Percentiles rank a stretch among this genome's conserved stretches.
Conservation (phyloP, 2,888 invertebrate genomes). For the Phragmatobia fuliginosa region DNA sequence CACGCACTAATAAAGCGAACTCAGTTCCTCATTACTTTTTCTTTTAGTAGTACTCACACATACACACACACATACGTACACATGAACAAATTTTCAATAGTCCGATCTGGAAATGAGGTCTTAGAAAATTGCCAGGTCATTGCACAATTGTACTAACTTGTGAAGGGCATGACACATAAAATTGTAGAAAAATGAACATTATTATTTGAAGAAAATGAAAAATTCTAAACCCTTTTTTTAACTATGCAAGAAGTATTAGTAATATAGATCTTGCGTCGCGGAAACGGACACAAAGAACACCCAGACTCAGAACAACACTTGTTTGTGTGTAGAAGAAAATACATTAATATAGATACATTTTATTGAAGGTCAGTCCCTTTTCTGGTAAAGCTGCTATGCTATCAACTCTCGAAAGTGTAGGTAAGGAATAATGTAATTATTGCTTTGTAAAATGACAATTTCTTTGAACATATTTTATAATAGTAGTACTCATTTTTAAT, state of each 20-base stretch:
- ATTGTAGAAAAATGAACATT: neutral
- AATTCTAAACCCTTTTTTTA: too few relatives aligned
- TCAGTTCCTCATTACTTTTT: conserved; percentile 37
- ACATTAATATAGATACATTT: neutral
- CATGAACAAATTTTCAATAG: neutral
- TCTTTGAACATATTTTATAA: neutral
- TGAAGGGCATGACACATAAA: neutral
- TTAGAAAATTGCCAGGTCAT: neutral
- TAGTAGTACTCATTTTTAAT: neutral
- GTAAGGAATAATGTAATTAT: neutral
- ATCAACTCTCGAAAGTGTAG: neutral
- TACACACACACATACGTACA: neutral
- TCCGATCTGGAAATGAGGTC: neutral
- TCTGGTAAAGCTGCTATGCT: neutral
- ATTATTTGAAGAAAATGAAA: neutral
- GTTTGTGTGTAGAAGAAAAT: neutral
- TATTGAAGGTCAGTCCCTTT: neutral
- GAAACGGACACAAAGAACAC: too few relatives aligned
- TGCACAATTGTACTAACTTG: neutral
- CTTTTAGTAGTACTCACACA: conserved; percentile 18
- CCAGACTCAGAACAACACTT: too few relatives aligned
- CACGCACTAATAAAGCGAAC: conserved; percentile 55
- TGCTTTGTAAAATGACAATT: neutral
- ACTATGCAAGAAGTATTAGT: too few relatives aligned
- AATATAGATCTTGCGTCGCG: too few relatives aligned